These are phyloP conservation scores for Pandemis corylana DNA, from an alignment of 2,888 invertebrate species.

Conservation along the genomic window DNA sequence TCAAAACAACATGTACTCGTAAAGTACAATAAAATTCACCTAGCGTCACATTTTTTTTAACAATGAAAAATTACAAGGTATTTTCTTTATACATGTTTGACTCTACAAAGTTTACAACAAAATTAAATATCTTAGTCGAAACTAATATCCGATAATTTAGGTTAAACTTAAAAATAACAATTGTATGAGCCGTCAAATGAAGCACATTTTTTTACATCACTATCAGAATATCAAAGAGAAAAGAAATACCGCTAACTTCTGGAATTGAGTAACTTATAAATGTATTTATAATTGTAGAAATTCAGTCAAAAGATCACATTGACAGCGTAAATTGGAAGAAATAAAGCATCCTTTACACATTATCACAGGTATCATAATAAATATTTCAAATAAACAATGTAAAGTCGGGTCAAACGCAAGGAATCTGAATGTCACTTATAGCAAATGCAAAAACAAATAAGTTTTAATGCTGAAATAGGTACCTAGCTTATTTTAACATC, in stretches of 20 bases:
- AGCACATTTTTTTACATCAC: not conserved
- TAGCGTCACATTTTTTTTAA: slow-evolving; percentile 65
- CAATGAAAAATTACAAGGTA: slow-evolving; percentile 69
- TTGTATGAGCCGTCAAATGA: not conserved
- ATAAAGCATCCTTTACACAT: slow-evolving; percentile 20
- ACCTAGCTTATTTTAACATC: not conserved
- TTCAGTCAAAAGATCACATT: slow-evolving; percentile 25
- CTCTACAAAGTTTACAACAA: slow-evolving; percentile 27
- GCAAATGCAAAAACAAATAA: not conserved
- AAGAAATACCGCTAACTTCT: not conserved
- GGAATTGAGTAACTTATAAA: slow-evolving; percentile 16
- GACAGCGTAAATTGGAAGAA: slow-evolving; percentile 16
- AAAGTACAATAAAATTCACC: slow-evolving; percentile 74
- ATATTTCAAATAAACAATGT: not conserved
- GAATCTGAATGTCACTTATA: not conserved
- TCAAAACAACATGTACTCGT: slow-evolving; percentile 72
- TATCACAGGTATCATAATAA: slow-evolving; percentile 41
- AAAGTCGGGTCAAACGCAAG: not conserved
- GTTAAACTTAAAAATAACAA: no score
- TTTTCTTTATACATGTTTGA: slow-evolving; percentile 43
- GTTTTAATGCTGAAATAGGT: no score
- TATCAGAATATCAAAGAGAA: not conserved
- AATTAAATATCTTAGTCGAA: slow-evolving; percentile 36
- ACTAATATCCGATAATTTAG: slow-evolving; percentile 30
- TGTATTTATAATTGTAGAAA: slow-evolving; percentile 37